Percentiles rank a stretch among this genome's conserved stretches.
These are phyloP conservation scores for Drosophila multiciliata DNA, from an alignment of 2,888 invertebrate species.

Conservation along the genomic window DNA sequence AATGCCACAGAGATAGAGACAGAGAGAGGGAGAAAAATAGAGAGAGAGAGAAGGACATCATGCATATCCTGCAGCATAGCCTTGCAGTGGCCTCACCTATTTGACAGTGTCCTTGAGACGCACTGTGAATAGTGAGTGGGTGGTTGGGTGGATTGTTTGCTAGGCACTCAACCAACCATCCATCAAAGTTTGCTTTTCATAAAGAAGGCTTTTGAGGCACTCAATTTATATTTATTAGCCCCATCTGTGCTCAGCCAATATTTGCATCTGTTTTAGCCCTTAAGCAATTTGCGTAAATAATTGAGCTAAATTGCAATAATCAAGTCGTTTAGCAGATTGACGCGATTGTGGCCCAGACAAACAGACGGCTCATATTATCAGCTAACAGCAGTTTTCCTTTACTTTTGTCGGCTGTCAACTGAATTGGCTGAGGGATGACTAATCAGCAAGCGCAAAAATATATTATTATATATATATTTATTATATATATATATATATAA, in stretches of 20 bases:
- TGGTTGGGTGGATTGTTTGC: neutral
- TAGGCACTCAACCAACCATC: neutral
- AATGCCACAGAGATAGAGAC: slow-evolving; percentile 24
- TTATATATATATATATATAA: neutral
- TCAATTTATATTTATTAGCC: slow-evolving; percentile 18
- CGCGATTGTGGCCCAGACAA: slow-evolving; percentile 12
- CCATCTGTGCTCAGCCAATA: neutral
- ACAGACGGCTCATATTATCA: neutral
- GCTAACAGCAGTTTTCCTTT: slow-evolving; percentile 39
- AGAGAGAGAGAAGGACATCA: neutral
- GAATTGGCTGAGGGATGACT: slow-evolving; percentile 59
- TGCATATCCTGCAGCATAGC: slow-evolving; percentile 26
- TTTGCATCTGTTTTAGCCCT: neutral
- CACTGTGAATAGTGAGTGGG: neutral
- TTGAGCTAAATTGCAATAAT: neutral
- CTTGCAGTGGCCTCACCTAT: slow-evolving; percentile 24
- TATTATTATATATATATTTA: neutral
- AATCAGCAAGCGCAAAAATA: slow-evolving; percentile 29
- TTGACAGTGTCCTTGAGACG: slow-evolving; percentile 27
- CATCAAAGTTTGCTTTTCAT: slow-evolving; percentile 6
- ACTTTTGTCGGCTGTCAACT: slow-evolving; percentile 37
- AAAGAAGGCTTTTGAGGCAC: slow-evolving; percentile 16
- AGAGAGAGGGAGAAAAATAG: neutral
- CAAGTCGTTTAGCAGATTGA: slow-evolving; percentile 24
- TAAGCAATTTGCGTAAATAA: neutral